phyloP scores from a whole-genome alignment of 2,888 invertebrate genomes.

The Julus scanicus region DNA sequence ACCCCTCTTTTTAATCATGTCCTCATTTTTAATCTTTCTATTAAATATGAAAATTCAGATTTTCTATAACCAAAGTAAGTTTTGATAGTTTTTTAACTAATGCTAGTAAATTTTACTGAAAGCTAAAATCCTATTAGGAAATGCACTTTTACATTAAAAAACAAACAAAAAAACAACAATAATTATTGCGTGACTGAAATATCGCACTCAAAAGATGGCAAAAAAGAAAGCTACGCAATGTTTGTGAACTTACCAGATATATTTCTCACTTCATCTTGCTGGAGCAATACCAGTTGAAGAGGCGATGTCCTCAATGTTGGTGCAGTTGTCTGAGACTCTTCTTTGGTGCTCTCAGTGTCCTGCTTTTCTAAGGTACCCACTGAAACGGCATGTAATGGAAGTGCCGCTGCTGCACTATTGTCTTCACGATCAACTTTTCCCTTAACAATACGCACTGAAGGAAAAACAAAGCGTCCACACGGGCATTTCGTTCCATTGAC shows the following conservation, averaged over 20 bases:
- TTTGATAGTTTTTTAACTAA: too few relatives aligned
- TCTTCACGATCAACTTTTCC: constrained; percentile 59
- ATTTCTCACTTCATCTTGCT: not conserved
- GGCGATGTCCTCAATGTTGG: not conserved
- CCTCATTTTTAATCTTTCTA: not conserved
- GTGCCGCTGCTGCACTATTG: not conserved
- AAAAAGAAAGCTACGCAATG: not conserved
- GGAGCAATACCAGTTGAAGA: not conserved
- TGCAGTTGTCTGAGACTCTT: not conserved
- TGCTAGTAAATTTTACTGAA: too few relatives aligned
- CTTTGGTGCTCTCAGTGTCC: not conserved
- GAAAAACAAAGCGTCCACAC: constrained; percentile 59
- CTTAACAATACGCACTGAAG: constrained; percentile 59
- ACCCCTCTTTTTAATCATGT: not conserved
- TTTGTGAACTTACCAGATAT: not conserved
- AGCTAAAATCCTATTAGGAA: too few relatives aligned
- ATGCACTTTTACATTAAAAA: too few relatives aligned
- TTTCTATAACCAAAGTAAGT: too few relatives aligned
- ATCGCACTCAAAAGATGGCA: too few relatives aligned
- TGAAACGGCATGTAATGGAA: not conserved
- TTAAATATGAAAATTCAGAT: too few relatives aligned
- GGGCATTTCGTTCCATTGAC: constrained; percentile 59
- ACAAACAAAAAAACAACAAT: too few relatives aligned
- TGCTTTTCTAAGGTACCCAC: constrained; percentile 21
- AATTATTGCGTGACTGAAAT: too few relatives aligned